Conservation (phyloP, 2,797 vertebrate species). For the Notolabrus celidotus region DNA sequence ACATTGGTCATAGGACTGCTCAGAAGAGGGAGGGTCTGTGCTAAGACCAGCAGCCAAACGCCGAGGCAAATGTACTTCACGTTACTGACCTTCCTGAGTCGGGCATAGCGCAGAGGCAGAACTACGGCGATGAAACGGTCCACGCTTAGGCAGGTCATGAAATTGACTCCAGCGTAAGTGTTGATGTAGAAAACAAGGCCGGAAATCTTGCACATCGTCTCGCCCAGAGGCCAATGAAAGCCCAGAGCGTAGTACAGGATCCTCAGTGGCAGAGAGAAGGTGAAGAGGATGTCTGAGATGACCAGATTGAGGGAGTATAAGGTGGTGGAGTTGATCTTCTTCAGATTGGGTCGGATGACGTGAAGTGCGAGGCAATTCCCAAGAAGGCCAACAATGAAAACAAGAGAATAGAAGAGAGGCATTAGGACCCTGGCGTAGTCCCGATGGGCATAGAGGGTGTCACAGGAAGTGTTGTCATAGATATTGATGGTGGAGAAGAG, state of each 20-base stretch:
- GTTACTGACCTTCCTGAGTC: constrained; percentile 87
- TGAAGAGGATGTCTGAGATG: constrained; percentile 94
- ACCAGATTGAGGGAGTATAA: constrained; percentile 96
- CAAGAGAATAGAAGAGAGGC: constrained; percentile 87
- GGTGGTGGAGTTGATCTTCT: constrained; percentile 98
- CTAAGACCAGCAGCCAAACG: constrained; percentile 92
- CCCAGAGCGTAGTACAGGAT: constrained; percentile 91
- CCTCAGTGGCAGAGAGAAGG: constrained; percentile 89
- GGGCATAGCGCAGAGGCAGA: constrained; percentile 89
- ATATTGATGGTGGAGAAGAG: constrained; percentile 6
- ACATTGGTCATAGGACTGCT: constrained; percentile 83
- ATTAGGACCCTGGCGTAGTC: constrained; percentile 86
- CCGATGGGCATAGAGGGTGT: constrained; percentile 90
- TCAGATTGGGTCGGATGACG: constrained; percentile 92
- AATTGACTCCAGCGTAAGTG: constrained; percentile 95
- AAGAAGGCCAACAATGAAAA: constrained; percentile 89
- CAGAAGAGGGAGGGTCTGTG: constrained; percentile 92
- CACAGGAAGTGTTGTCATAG: constrained; percentile 69
- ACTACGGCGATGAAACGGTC: constrained; percentile 96
- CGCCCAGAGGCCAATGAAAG: constrained; percentile 93
- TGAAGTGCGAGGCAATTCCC: constrained; percentile 93
- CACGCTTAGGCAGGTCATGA: constrained; percentile 97
- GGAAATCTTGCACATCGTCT: constrained; percentile 87
- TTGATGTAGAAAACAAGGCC: constrained; percentile 96
- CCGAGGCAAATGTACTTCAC: constrained; percentile 89